Evolutionary conservation across 2,797 vertebrate species (phyloP).

Genomic region (Alauda arvensis): DNA sequence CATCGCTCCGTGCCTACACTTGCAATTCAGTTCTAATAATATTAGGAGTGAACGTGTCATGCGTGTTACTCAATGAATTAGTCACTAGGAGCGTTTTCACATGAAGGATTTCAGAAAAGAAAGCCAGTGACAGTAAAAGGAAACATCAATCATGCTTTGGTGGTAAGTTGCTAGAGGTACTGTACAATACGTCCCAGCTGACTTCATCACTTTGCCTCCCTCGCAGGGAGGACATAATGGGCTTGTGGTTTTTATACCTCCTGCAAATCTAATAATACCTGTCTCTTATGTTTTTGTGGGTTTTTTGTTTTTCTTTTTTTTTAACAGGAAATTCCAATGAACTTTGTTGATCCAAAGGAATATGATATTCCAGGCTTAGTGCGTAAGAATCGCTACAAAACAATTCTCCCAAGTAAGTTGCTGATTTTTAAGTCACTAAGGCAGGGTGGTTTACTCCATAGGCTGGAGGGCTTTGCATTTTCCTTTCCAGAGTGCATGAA

Average conservation of each 20-base stretch:
- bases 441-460: background rate
- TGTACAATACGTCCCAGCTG: background rate
- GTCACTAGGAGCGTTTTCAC: background rate
- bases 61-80: slow-evolving; percentile 10
- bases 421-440: background rate
- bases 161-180: slow-evolving; percentile 6
- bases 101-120: slow-evolving; percentile 32
- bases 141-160: slow-evolving; percentile 24
- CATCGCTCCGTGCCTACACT: slow-evolving; percentile 14
- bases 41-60: background rate
- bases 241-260: background rate
- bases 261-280: slow-evolving; percentile 6
- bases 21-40: slow-evolving; percentile 22
- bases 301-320: background rate
- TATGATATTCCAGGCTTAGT: slow-evolving; percentile 95
- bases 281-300: background rate
- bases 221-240: background rate
- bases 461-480: background rate
- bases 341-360: slow-evolving; percentile 97
- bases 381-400: slow-evolving; percentile 98
- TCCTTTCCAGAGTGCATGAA: background rate
- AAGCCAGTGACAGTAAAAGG: slow-evolving; percentile 16
- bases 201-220: slow-evolving; percentile 7
- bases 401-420: slow-evolving; percentile 95
- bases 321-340: slow-evolving; percentile 95